Base-by-base conservation (phyloP, 2,797 vertebrate genomes). In the Danio choprae region DNA sequence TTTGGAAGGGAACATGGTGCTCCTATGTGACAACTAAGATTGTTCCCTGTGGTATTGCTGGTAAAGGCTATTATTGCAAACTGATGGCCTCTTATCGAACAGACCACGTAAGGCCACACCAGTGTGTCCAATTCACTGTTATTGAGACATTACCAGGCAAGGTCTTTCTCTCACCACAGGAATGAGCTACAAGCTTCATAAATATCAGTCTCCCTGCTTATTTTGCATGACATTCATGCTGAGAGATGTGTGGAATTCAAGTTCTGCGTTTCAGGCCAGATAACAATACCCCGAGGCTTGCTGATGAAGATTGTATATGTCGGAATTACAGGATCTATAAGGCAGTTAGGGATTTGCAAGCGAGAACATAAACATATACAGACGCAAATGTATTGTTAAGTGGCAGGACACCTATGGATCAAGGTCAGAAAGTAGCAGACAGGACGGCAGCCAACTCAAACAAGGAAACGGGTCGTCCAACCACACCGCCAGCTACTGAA, bases 381-480 rank as follows among this genome's bases (percentile, higher is more conserved):
- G 65, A 46, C n/a, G 16, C 51, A 78, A 50, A 63, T 36, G 58
- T 13, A 53, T 64, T 76, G 59, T 62, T 56, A 59, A 76, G 67
- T 41, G 53, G 59, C 44, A 58, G 44, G 72, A 76, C 44, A 79
- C 63, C 77, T 65, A 51, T 81, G 60, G 78, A 63, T 70, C 15
- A 64, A 74, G 75, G 84, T 85, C 82, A 81, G 3, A 59, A 38
- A 77, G 74, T 71, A 50, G 64, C 77, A 77, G 73, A 76, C 77
- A 68, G 81, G 80, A 58, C 46, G 56, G 65, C 68, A n/a, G 79
- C 82, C 84, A 85, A 81, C 43, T 81, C 58, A 84, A 85, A 80
- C 62, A 51, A 22, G 58, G 80, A 81, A 83, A 82, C 51, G 38
- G 51, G 79, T 81, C 53, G 50, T 50, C 78, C 74, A 79, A 65